Evolutionary conservation across 2,888 invertebrate species (phyloP), one percentile per base, ranked within the genome.

Genomic region (Dasysyrphus tricinctus): DNA sequence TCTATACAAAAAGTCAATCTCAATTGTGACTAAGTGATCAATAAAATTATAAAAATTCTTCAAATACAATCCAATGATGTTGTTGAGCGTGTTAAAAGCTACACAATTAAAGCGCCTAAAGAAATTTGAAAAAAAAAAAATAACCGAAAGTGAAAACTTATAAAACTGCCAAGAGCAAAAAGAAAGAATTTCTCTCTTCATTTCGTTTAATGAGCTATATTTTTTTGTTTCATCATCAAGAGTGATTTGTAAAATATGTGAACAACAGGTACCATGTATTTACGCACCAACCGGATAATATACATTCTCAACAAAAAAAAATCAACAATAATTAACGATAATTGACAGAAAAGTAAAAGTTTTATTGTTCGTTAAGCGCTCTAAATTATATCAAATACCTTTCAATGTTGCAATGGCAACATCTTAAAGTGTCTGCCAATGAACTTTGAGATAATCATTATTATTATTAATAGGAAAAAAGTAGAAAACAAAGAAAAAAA

Each of bases 341-440:
- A 69, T 69, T 69, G 69, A 78, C 80, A 70, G 69, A 77, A 84
- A 85, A 85, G 84, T 85, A 85, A 85, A 85, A 85, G 84, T 85
- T 77, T 77, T 67, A 72, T 84, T 76, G 75, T 77, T 80, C 80
- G 61, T 57, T 74, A 39, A 78, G 37, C 47, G 54, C 24, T 24
- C 49, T 37, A 63, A 82, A 75, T 75, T 65, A 75, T 51, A 24
- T 75, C 76, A 72, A 80, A 85, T 85, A 63, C 61, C 67, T 12
- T 76, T 19, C 8, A 29, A 72, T 72, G 51, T 39, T 70, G 70
- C 80, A 76, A 67, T 72, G 65, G 65, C 56, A 61, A 42, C n/a
- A 67, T 44, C 37, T 42, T 16, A 65, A 65, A 75, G 16, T 69
- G n/a, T 51, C 57, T 69, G 80, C 47, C 72, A 84, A 80, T 80